Conservation (phyloP, 1,140 invertebrate species). For the Drosophila pectinifera region DNA sequence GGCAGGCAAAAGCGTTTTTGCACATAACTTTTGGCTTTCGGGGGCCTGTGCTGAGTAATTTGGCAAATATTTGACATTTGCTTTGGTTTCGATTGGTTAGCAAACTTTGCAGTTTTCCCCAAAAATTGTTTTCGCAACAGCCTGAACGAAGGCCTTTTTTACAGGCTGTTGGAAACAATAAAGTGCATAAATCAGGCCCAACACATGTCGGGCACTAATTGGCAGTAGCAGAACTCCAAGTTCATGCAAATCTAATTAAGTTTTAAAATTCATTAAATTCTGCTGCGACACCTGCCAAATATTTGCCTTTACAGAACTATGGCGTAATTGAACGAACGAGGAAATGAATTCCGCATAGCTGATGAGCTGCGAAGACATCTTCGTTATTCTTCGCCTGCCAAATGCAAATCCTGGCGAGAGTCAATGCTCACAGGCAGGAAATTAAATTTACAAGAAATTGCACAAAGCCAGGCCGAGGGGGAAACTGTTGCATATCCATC, state of each 20-base stretch:
- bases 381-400: slow-evolving; percentile 28
- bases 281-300: slow-evolving; percentile 39
- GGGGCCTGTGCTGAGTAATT: slow-evolving; percentile 52
- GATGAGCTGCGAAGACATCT: slow-evolving; percentile 47
- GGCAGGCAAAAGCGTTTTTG: slow-evolving; percentile 70
- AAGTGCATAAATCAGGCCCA: slow-evolving; percentile 3
- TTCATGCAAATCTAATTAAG: slow-evolving; percentile 61
- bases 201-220: slow-evolving; percentile 49
- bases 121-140: slow-evolving; percentile 25
- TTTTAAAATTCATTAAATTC: slow-evolving; percentile 16
- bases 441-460: slow-evolving; percentile 78
- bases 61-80: slow-evolving; percentile 54
- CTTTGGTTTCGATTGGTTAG: slow-evolving; percentile 20
- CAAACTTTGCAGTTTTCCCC: slow-evolving; percentile 4
- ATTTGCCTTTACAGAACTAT: slow-evolving; percentile 37
- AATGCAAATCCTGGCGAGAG: slow-evolving; percentile 47
- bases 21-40: slow-evolving; percentile 42
- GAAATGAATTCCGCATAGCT: slow-evolving; percentile 62
- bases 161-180: slow-evolving; percentile 13
- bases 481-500: slow-evolving; percentile 61
- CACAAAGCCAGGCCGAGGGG: slow-evolving; percentile 35
- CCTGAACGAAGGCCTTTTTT: not conserved
- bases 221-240: slow-evolving; percentile 17
- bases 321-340: too few relatives aligned
- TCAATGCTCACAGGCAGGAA: slow-evolving; percentile 63